Percentiles rank a stretch among this genome's conserved stretches.
phyloP scores from a whole-genome alignment of 2,113 vertebrate genomes.

The Pardalotus punctatus region DNA sequence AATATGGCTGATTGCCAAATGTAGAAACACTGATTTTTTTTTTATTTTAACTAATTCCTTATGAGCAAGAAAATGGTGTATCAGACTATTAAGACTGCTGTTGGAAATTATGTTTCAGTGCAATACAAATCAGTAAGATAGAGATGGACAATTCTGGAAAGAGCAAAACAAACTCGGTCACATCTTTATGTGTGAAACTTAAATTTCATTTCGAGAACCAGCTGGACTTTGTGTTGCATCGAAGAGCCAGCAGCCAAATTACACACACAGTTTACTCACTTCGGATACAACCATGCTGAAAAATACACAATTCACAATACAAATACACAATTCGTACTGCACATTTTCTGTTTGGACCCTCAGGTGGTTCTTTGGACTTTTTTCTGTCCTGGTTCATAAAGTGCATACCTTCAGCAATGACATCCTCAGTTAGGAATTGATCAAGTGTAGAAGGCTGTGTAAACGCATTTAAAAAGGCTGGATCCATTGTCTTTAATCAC shows the following conservation, averaged over 20 bases:
- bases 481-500: slow-evolving; percentile 60
- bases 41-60: background rate
- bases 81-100: background rate
- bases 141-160: background rate
- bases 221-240: background rate
- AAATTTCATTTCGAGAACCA: background rate
- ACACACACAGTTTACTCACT: background rate
- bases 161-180: background rate
- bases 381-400: background rate
- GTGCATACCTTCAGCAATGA: slow-evolving; percentile 30
- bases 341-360: background rate
- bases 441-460: background rate
- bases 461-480: slow-evolving; percentile 13
- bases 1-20: background rate
- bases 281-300: background rate
- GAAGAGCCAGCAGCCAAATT: background rate
- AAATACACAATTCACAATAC: background rate
- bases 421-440: background rate
- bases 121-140: background rate
- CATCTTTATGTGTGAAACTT: background rate
- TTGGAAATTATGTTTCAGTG: background rate
- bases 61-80: background rate
- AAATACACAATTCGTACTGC: background rate
- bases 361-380: background rate
- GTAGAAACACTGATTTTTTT: background rate